A percentile compares a stretch with the other conserved stretches of the same genome.
Evolutionary conservation across 2,113 vertebrate genomes (phyloP).

Genomic region (Phodopus roborovskii): DNA sequence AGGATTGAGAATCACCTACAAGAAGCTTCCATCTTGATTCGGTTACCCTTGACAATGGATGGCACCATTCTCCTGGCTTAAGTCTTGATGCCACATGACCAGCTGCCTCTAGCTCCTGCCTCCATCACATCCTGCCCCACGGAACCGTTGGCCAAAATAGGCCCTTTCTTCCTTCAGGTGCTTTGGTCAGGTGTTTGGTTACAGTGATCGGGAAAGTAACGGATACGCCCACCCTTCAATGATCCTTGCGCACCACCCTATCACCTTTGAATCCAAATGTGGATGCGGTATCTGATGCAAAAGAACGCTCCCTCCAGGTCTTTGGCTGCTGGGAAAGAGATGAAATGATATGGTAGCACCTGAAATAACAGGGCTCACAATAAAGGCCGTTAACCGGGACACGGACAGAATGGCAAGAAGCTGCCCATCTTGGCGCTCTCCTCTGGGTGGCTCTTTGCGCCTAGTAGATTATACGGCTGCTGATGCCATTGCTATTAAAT

Average conservation of each 20-base stretch:
- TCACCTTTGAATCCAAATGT: background rate
- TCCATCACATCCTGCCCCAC: background rate
- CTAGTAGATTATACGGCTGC: background rate
- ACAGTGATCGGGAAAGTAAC: background rate
- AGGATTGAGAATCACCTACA: background rate
- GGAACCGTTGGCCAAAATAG: background rate
- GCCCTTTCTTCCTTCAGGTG: background rate
- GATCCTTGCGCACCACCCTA: background rate
- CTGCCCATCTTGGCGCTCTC: background rate
- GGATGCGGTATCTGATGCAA: too few species aligned
- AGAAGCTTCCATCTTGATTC: background rate
- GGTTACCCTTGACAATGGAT: background rate
- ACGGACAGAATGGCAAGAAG: background rate
- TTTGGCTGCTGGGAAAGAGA: background rate
- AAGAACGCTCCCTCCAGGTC: background rate
- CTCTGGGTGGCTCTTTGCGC: background rate
- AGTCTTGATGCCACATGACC: background rate
- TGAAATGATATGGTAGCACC: rapidly evolving
- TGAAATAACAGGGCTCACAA: background rate
- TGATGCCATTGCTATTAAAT: rapidly evolving
- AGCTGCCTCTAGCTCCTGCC: background rate
- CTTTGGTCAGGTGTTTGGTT: background rate
- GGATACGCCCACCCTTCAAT: background rate
- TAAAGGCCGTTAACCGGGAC: background rate
- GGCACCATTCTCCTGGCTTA: background rate